phyloP scores from a whole-genome alignment of 2,113 vertebrate genomes.

The Toxotes jaculatrix region DNA sequence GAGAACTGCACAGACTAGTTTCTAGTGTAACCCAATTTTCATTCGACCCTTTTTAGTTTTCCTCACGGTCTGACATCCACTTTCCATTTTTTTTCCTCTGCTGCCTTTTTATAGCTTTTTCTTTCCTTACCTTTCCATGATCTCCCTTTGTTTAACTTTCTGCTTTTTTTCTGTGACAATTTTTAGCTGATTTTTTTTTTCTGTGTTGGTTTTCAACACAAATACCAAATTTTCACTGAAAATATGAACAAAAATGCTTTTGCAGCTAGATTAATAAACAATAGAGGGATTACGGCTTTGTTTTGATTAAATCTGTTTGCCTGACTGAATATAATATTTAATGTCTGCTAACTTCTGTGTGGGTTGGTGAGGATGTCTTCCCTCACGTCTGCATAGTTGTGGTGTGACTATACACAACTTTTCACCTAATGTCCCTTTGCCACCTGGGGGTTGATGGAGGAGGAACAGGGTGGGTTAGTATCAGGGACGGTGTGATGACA shows the following conservation, averaged over 20 bases:
- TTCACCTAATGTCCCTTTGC: constrained; percentile 49
- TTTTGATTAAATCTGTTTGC: constrained; percentile 46
- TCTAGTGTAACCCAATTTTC: constrained; percentile 24
- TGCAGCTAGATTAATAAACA: constrained; percentile 40
- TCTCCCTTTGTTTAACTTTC: background rate
- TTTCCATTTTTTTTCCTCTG: constrained; percentile 28
- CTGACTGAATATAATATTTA: constrained; percentile 21
- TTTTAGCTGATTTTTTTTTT: constrained; percentile 13
- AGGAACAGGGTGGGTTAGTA: constrained; percentile 36
- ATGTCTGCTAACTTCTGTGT: background rate
- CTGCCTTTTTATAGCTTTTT: constrained; percentile 14
- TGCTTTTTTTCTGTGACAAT: constrained; percentile 6
- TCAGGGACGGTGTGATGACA: constrained; percentile 61
- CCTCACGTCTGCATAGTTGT: constrained; percentile 17
- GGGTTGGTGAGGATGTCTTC: constrained; percentile 29
- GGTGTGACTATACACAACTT: constrained; percentile 43
- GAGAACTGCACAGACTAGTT: constrained; percentile 5
- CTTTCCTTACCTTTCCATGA: constrained; percentile 5
- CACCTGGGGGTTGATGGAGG: constrained; percentile 57
- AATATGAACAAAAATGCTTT: constrained; percentile 2
- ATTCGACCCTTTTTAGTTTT: constrained; percentile 31
- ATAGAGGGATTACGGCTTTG: constrained; percentile 46
- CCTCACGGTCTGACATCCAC: background rate
- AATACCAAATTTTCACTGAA: background rate
- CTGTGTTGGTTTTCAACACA: constrained; percentile 7